A percentile compares a stretch with the other conserved stretches of the same genome.
Conservation (phyloP, 2,797 vertebrate species). For the Pipistrellus pygmaeus region DNA sequence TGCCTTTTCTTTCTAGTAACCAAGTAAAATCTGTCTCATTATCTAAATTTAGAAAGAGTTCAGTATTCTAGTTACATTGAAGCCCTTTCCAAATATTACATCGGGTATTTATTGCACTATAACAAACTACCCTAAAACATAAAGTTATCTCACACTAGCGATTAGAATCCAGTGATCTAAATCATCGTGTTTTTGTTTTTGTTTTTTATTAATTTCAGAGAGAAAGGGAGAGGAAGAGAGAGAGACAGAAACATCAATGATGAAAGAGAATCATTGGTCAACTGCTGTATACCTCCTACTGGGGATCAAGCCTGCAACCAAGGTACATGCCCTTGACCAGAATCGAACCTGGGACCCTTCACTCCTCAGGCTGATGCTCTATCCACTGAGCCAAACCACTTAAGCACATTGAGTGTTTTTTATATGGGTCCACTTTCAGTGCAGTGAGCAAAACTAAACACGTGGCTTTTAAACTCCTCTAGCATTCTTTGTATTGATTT, state of each 20-base stretch:
- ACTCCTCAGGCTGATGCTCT: no score
- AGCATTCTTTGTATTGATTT: background rate
- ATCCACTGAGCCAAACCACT: no score
- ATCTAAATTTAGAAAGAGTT: background rate
- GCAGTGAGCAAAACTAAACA: conserved; percentile 48
- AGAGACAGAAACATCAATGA: no score
- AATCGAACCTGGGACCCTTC: no score
- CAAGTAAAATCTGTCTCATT: background rate
- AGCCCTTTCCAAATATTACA: background rate
- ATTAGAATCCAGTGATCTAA: conserved; percentile 15
- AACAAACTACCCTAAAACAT: background rate
- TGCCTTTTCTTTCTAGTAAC: background rate
- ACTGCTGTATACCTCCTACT: no score
- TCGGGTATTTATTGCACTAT: background rate
- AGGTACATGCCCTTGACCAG: no score
- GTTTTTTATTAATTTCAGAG: no score
- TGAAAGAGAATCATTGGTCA: no score
- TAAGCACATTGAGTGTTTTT: background rate
- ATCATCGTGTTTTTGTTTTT: background rate
- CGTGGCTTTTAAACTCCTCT: conserved; percentile 11
- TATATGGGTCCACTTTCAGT: background rate
- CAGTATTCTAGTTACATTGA: background rate
- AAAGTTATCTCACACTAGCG: background rate
- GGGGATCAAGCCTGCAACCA: no score
- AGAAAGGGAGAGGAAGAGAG: no score